Conservation (phyloP, 1,140 invertebrate genomes). For the Argopecten irradians region DNA sequence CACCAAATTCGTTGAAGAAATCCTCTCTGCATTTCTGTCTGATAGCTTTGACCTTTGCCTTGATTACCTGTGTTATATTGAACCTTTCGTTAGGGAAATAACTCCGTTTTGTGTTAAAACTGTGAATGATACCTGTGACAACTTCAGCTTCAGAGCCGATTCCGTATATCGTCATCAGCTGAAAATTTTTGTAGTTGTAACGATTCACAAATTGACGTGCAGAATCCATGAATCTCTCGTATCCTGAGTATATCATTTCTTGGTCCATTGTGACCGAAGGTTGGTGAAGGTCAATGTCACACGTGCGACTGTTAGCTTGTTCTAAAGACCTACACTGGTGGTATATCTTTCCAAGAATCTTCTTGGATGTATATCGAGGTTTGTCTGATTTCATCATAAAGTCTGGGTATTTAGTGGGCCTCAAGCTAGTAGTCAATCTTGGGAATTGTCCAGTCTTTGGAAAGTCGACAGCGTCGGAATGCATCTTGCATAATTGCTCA, state of each 20-base stretch:
- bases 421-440: constrained; percentile 27
- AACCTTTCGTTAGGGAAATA: constrained; percentile 27
- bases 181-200: constrained; percentile 24
- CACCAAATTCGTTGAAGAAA: constrained; percentile 39
- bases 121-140: constrained; percentile 28
- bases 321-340: constrained; percentile 14
- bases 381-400: constrained; percentile 43
- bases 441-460: constrained; percentile 34
- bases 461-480: constrained; percentile 45
- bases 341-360: constrained; percentile 34
- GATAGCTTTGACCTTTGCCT: constrained; percentile 27
- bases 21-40: not conserved
- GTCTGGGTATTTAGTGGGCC: constrained; percentile 29
- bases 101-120: not conserved
- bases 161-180: constrained; percentile 34
- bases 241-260: not conserved
- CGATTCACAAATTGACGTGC: not conserved
- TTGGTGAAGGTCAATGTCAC: not conserved
- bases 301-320: not conserved
- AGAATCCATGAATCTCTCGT: constrained; percentile 20
- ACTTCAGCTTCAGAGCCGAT: constrained; percentile 38
- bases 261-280: not conserved
- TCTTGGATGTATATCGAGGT: constrained; percentile 25
- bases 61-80: constrained; percentile 11
- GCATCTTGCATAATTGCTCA: not conserved